These are phyloP conservation scores for Coturnix japonica DNA, from an alignment of 2,113 vertebrate genomes.

Conservation along the genomic window DNA sequence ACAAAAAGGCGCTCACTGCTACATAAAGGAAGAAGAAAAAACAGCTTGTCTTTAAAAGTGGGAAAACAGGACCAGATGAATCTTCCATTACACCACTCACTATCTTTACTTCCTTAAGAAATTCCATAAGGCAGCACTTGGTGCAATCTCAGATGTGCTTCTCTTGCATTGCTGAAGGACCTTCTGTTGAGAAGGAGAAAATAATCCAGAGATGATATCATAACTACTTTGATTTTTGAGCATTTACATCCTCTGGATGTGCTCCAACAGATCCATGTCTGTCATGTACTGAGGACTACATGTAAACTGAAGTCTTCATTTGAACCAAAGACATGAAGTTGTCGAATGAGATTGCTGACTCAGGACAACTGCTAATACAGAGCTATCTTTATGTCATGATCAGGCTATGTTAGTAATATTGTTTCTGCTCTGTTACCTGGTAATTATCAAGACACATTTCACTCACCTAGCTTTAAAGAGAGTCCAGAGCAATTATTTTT, in stretches of 20 bases:
- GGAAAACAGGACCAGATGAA: background rate
- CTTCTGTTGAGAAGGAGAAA: background rate
- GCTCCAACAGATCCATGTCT: too few species aligned
- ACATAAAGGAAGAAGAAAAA: background rate
- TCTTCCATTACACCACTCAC: background rate
- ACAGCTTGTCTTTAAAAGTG: background rate
- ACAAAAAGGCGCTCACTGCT: background rate
- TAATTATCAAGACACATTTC: background rate
- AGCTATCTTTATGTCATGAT: background rate
- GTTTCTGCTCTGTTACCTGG: background rate
- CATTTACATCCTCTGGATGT: too few species aligned
- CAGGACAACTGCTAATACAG: background rate
- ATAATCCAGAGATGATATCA: background rate
- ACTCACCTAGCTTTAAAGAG: background rate
- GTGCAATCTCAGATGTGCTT: background rate
- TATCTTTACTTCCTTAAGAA: background rate
- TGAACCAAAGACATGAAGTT: background rate
- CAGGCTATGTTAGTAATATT: background rate
- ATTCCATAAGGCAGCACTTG: fast-evolving
- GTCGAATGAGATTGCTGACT: background rate
- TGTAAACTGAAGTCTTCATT: background rate
- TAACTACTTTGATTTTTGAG: background rate
- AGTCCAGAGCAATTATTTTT: fast-evolving
- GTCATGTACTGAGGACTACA: too few species aligned
- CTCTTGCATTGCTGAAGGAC: background rate